Base-by-base conservation (phyloP, 2,797 vertebrate species). In the Argya squamiceps region DNA sequence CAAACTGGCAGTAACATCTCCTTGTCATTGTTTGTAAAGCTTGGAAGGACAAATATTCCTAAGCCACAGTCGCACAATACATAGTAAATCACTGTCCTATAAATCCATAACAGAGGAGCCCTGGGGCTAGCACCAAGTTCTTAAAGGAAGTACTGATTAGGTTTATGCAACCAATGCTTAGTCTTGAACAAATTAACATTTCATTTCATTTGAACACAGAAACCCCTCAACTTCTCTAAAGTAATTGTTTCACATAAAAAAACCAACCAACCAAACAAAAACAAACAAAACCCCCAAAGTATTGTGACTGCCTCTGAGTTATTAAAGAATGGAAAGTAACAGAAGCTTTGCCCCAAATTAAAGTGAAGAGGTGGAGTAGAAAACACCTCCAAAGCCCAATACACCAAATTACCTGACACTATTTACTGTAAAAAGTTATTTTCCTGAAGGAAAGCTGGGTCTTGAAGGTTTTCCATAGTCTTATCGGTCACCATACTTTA, bases 141-240 rank as follows among this genome's bases (percentile, higher is more conserved):
- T 92, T 62, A 32, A 49, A 88, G 91, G 60, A 75, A 88, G 39
- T 22, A 77, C 65, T 49, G 58, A 52, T 59, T 76, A 86, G 50
- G 60, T 82, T 92, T 96, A 84, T 34, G 49, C 52, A 96, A 92
- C 20, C 43, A 94, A 12, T 27, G 12, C 36, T 89, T 68, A 49
- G 36, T 63, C 65, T 83, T 81, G 63, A 86, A 88, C 18, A 90
- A 70, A 93, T 63, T 53, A 89, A 39, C 27, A 46, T 87, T 90
- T 93, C 55, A 76, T 79, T 93, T 82, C 37, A 39, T 64, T 30
- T 82, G 67, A 95, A 75, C 19, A 67, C 36, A 77, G 67, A 39
- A 1, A 0, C 2, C 8, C 1, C 23, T 60, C 0, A 0, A 74
- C 62, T 86, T 83, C 37, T 71, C 44, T 75, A n/a, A 94, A 88